Evolutionary conservation across 1,140 invertebrate species (phyloP), one percentile per base, ranked within the genome.

Genomic region (Caenorhabditis inopinata): DNA sequence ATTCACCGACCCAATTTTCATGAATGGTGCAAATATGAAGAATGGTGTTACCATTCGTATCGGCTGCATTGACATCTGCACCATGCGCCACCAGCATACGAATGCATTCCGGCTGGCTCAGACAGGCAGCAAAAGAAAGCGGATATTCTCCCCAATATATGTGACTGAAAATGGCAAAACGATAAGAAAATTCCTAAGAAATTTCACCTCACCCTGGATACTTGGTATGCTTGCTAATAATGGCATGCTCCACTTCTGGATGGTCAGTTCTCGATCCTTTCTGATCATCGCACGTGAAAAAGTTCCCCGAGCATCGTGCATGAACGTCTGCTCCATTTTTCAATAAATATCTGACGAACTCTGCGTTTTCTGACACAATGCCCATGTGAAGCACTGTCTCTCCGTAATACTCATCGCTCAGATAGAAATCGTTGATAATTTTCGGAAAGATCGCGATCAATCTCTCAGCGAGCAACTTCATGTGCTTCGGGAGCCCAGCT

Each of bases 121-220:
- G 90, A 89, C 96, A 97, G 0, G 96, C 96, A 4, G 96, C 95
- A 90, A 99, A 98, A 62, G 93, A 93, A 16, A 98, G 89, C 0
- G 96, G 96, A 90, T 97, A 98, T 90, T 98, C 96, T 38, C 96
- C 96, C 95, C 96, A 98, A 89, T 98, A 98, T 0, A 97, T 94
- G 89, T 97, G 96, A 7, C 94, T 94, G 45, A 85, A 85, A 82
- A 51, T 35, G 9, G 16, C 14, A 42, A 42, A 42, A 42, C 38
- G 14, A 42, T 7, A 42, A 42, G 6, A n/a, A 51, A 51, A 51
- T n/a, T 6, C 6, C 6, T 9, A 51, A 18, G 6, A 51, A 7
- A 25, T 68, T 68, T 27, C 7, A 29, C 51, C 79, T 86, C 89
- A 95, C 92, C 96, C 96, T 86, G 94, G 92, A 89, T 97, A 99